Base-by-base conservation (phyloP, 1,140 invertebrate genomes). In the Trichomalopsis sarcophagae region DNA sequence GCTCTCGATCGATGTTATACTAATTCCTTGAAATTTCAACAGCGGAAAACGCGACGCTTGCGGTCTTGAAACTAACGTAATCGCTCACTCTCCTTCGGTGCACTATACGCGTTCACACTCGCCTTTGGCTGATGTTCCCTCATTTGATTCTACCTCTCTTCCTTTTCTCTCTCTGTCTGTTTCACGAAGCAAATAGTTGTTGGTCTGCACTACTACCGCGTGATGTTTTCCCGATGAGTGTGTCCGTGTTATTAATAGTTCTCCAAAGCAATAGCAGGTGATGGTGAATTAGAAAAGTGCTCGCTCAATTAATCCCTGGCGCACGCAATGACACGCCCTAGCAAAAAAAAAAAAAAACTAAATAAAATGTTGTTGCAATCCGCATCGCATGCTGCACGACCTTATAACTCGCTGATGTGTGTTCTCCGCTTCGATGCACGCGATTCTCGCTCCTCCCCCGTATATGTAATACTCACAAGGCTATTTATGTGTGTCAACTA, bases 201-300 rank as follows among this genome's bases (percentile, higher is more conserved):
- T 76, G 47, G 27, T 82, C 66, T 76, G 9, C 40, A 10, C 40
- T 55, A 17, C 13, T 27, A 17, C 2, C 9, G 10, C 3, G 14
- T 14, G 33, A 13, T 73, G 69, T 30, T 73, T 27, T 27, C 69
- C 23, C 4, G 4, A 33, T 33, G n/a, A 27, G 69, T 30, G 69
- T 36, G 0, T 21, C 3, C 3, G 6, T 27, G 27, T 81, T 81
- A 81, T 36, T 62, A 27, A 44, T 80, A 74, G 9, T 74, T 68
- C n/a, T 75, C 68, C 5, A 27, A 3, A 6, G 14, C 10, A 44
- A 40, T 73, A 55, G 73, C 23, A 36, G 82, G 83, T 84, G 83
- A 75, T 84, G 83, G 83, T 40, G 27, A 74, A 74, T 74, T 62
- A 84, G 77, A 62, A 78, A 68, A 84, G 1, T 68, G 14, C 11